phyloP scores from a whole-genome alignment of 2,113 vertebrate species.

The Serinus canaria region DNA sequence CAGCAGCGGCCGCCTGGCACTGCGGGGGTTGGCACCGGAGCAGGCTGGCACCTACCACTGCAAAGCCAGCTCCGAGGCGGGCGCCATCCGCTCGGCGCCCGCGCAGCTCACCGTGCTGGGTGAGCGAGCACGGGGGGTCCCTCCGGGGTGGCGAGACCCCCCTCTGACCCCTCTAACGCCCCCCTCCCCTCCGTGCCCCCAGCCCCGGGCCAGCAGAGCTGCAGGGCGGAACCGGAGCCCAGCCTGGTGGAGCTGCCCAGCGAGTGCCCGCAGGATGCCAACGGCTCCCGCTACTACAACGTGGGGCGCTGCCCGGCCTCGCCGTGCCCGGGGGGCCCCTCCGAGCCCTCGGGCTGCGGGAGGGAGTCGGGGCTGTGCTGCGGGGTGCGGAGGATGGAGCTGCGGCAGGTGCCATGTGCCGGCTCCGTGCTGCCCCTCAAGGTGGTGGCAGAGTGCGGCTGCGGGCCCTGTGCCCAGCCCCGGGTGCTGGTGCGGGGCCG shows the following conservation, averaged over 20 bases:
- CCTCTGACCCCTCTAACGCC: background rate
- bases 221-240: conserved; percentile 75
- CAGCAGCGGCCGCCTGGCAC: conserved; percentile 77
- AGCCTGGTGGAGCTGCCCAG: conserved; percentile 86
- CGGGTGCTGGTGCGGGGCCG: conserved; percentile 84
- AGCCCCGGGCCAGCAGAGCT: conserved; percentile 71
- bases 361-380: conserved; percentile 78
- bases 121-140: conserved; percentile 24
- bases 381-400: conserved; percentile 80
- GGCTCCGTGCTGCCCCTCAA: conserved; percentile 82
- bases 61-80: conserved; percentile 85
- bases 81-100: conserved; percentile 80
- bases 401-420: conserved; percentile 76
- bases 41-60: conserved; percentile 89
- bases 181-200: background rate
- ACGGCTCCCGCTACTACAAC: conserved; percentile 81
- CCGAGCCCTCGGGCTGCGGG: conserved; percentile 71
- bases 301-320: conserved; percentile 83
- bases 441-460: conserved; percentile 84
- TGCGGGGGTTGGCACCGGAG: conserved; percentile 71
- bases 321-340: conserved; percentile 74
- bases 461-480: conserved; percentile 82
- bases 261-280: conserved; percentile 78
- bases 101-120: conserved; percentile 84
- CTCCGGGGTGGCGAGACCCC: background rate